phyloP scores from a whole-genome alignment of 2,113 vertebrate genomes.

The Muntiacus muntjak region DNA sequence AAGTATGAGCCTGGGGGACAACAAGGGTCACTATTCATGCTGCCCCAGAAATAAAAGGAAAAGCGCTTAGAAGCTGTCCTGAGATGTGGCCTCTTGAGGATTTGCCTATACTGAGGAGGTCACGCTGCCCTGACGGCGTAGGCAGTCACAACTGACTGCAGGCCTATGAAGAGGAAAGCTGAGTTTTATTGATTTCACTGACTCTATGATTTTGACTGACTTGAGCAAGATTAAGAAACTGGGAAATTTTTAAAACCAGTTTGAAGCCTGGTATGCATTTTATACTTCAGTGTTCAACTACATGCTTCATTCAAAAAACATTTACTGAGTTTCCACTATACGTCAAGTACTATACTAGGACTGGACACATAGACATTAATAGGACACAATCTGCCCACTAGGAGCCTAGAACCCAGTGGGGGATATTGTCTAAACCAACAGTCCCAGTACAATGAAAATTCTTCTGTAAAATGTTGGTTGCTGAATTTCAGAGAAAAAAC shows the following conservation, averaged over 20 bases:
- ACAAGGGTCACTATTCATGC: neutral
- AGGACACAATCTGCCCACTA: neutral
- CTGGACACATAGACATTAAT: neutral
- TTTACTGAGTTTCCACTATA: neutral
- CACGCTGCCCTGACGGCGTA: neutral
- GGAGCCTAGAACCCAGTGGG: neutral
- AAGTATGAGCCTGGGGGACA: neutral
- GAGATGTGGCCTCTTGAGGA: neutral
- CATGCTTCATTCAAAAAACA: constrained; percentile 24
- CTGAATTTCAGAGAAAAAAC: neutral
- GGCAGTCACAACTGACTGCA: neutral
- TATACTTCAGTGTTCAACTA: neutral
- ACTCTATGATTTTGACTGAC: constrained; percentile 9
- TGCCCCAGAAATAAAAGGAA: neutral
- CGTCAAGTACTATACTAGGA: neutral
- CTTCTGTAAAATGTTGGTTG: neutral
- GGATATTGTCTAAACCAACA: neutral
- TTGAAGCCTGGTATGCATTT: constrained; percentile 14
- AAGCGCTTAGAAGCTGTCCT: neutral
- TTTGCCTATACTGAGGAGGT: neutral
- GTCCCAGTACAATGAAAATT: neutral
- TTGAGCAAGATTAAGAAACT: constrained; percentile 3
- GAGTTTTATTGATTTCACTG: constrained; percentile 48
- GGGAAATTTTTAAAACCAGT: neutral
- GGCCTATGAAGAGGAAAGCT: neutral